Evolutionary conservation across 2,113 vertebrate genomes (phyloP).

Genomic region (Boulengeromyrus knoepffleri): DNA sequence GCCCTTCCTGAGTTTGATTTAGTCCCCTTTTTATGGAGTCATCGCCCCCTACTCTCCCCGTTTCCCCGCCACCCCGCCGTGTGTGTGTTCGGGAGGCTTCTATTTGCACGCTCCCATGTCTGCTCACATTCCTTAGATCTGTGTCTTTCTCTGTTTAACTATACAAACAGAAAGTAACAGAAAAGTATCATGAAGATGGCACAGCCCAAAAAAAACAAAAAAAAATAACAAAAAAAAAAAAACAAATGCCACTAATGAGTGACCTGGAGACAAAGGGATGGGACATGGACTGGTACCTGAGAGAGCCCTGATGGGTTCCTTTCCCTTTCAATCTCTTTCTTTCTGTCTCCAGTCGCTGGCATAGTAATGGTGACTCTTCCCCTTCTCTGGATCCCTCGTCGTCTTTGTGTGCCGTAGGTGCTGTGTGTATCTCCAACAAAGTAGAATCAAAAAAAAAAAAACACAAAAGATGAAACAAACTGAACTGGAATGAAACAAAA

Average conservation of each 20-base stretch:
- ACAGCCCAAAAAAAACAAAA: background rate
- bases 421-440: constrained; percentile 60
- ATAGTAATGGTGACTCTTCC: constrained; percentile 51
- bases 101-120: background rate
- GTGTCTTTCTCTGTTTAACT: constrained; percentile 23
- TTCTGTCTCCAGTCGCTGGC: constrained; percentile 45
- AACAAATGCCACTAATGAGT: background rate
- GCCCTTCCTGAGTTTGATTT: background rate
- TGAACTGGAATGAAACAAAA: constrained; percentile 45
- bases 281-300: background rate
- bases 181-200: background rate
- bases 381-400: constrained; percentile 44
- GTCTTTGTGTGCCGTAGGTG: constrained; percentile 58
- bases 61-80: background rate
- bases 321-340: constrained; percentile 18
- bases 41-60: background rate
- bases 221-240: background rate
- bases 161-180: background rate
- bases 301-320: background rate
- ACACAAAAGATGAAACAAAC: constrained; percentile 23
- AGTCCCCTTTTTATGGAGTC: background rate
- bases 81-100: background rate
- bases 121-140: background rate
- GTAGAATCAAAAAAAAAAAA: constrained; percentile 19
- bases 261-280: background rate